Percentiles rank a stretch among this genome's conserved stretches.
These are phyloP conservation scores for Drosophila willistoni DNA, from an alignment of 1,140 invertebrate species.

Conservation along the genomic window DNA sequence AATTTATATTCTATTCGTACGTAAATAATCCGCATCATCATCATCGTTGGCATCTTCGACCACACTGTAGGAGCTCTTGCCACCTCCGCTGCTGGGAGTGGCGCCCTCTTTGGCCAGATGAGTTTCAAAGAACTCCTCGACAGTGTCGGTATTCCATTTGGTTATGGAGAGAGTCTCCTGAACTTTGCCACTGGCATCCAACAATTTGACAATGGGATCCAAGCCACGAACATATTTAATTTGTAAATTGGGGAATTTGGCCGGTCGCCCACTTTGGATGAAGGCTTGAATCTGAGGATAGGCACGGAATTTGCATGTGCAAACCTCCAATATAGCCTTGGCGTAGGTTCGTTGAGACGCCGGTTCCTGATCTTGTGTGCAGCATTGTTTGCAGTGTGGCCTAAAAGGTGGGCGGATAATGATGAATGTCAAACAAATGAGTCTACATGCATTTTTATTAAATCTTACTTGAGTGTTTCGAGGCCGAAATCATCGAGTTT, in stretches of 20 bases:
- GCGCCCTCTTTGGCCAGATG: conserved; percentile 86
- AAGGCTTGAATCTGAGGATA: conserved; percentile 99
- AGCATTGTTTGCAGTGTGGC: conserved; percentile 90
- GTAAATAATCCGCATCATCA: conserved; percentile 65
- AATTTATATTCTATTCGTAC: conserved; percentile 68
- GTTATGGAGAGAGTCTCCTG: conserved; percentile 95
- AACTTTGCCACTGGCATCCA: conserved; percentile 92
- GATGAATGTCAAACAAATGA: background rate
- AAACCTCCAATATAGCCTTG: conserved; percentile 94
- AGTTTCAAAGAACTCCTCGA: conserved; percentile 96
- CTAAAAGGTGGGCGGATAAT: conserved; percentile 77
- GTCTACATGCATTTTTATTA: background rate
- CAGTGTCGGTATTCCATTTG: conserved; percentile 98
- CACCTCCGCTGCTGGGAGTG: background rate
- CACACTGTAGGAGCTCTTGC: conserved; percentile 71
- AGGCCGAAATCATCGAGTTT: conserved; percentile 91
- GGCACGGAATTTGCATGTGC: conserved; percentile 96
- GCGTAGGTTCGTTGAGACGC: conserved; percentile 89
- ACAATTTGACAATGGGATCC: conserved; percentile 95
- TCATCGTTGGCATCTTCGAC: conserved; percentile 70
- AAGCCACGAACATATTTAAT: conserved; percentile 95
- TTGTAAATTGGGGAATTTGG: conserved; percentile 93
- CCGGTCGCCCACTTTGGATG: conserved; percentile 93
- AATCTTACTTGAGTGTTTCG: conserved; percentile 86
- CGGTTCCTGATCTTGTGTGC: conserved; percentile 87